Percentiles rank a stretch among this genome's conserved stretches.
Conservation (phyloP, 2,113 vertebrate species). For the Mormoops blainvillei region DNA sequence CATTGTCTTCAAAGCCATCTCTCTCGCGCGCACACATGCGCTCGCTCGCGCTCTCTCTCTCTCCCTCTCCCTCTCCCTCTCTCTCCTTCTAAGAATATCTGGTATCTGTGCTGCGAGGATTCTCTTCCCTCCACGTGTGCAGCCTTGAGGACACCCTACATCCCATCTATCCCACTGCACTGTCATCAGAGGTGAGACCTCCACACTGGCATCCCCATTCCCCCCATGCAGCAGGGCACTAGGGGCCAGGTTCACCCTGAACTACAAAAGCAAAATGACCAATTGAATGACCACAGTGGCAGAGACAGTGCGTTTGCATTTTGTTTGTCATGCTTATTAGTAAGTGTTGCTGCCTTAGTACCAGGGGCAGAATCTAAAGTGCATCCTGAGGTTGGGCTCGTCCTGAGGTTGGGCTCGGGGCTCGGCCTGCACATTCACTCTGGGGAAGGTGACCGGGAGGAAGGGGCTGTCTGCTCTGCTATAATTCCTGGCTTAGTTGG, state of each 20-base stretch:
- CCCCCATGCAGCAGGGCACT: too few species aligned
- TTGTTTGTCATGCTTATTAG: neutral
- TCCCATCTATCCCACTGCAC: too few species aligned
- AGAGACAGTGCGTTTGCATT: neutral
- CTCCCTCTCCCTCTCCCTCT: neutral
- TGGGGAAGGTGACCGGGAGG: neutral
- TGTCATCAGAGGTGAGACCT: neutral
- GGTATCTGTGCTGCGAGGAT: neutral
- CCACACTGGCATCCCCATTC: neutral
- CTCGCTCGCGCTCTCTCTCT: too few species aligned
- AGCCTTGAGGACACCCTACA: neutral
- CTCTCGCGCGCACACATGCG: too few species aligned
- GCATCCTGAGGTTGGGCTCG: neutral
- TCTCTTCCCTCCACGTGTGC: neutral
- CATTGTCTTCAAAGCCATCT: neutral
- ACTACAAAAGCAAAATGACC: neutral
- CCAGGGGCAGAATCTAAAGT: neutral
- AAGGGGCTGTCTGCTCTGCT: neutral
- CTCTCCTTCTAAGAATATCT: neutral
- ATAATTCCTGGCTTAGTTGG: neutral
- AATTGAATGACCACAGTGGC: neutral
- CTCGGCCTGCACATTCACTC: neutral
- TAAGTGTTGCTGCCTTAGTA: neutral
- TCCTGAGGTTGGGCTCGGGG: too few species aligned
- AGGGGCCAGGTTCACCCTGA: neutral